Evolutionary conservation across 2,113 vertebrate genomes (phyloP).

Genomic region (Grammomys dolichurus): DNA sequence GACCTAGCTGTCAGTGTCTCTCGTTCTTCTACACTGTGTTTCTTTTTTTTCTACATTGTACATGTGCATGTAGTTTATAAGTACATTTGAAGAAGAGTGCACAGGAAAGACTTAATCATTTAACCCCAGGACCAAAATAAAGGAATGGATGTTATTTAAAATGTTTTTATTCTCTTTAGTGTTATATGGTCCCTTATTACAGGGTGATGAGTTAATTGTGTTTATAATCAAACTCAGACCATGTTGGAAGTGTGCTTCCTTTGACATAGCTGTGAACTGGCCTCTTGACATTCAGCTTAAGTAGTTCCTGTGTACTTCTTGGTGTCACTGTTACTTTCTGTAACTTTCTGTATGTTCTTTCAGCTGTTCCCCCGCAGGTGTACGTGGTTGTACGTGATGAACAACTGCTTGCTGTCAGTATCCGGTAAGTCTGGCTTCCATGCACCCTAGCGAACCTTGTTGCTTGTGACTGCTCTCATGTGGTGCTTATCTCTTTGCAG

Average conservation of each 20-base stretch:
- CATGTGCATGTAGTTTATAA: neutral
- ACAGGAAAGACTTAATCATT: conserved; percentile 2
- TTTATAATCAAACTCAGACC: conserved; percentile 26
- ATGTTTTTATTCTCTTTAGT: neutral
- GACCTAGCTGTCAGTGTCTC: neutral
- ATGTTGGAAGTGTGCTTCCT: neutral
- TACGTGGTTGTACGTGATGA: conserved; percentile 99
- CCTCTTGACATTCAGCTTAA: neutral
- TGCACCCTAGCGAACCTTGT: neutral
- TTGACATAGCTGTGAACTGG: neutral
- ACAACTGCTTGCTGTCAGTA: conserved; percentile 97
- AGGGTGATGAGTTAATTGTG: neutral
- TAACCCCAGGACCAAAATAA: conserved; percentile 25
- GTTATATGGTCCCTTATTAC: neutral
- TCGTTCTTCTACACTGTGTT: neutral
- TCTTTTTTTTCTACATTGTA: neutral
- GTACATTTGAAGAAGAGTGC: neutral
- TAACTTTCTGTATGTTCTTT: conserved; percentile 59
- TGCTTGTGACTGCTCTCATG: conserved; percentile 72
- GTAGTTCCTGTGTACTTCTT: neutral
- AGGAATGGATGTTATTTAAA: conserved; percentile 14
- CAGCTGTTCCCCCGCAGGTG: conserved; percentile 97
- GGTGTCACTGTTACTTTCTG: neutral
- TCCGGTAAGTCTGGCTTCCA: conserved; percentile 91
- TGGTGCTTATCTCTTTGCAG: conserved; percentile 85